Conservation (phyloP, 2,797 vertebrate species). For the Hippopotamyrus pictus region DNA sequence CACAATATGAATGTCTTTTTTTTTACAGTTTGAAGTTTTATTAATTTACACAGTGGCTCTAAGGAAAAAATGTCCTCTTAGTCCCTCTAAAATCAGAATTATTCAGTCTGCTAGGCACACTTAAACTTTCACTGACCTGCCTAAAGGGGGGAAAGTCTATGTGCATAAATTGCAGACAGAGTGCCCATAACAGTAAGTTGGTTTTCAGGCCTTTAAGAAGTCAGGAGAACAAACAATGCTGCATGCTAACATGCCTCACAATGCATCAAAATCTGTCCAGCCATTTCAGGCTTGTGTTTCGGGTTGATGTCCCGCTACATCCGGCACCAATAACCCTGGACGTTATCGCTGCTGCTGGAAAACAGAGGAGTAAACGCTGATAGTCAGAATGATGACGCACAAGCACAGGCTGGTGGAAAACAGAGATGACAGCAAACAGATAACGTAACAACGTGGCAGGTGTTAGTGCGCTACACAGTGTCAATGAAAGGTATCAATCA, state of each 20-base stretch:
- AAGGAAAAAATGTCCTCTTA: neutral
- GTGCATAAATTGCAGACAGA: neutral
- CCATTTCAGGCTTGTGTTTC: neutral
- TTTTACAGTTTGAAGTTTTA: neutral
- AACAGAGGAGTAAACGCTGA: slow-evolving; percentile 15
- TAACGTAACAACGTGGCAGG: neutral
- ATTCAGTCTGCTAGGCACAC: neutral
- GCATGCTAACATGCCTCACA: neutral
- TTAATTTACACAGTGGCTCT: neutral
- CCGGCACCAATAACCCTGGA: neutral
- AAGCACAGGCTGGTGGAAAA: neutral
- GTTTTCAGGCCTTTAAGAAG: neutral
- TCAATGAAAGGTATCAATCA: neutral
- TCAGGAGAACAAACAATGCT: neutral
- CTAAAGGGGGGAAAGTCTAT: neutral
- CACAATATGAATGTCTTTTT: neutral
- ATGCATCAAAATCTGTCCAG: neutral
- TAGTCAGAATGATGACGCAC: slow-evolving; percentile 20
- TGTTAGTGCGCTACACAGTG: slow-evolving; percentile 13
- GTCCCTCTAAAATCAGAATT: neutral
- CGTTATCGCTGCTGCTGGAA: neutral
- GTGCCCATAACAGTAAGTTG: neutral
- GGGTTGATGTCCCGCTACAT: neutral
- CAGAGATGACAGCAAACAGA: neutral
- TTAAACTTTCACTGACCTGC: neutral